Percentiles rank a stretch among this genome's conserved stretches.
Conservation (phyloP, 2,888 invertebrate species). For the Odontothrips loti region DNA sequence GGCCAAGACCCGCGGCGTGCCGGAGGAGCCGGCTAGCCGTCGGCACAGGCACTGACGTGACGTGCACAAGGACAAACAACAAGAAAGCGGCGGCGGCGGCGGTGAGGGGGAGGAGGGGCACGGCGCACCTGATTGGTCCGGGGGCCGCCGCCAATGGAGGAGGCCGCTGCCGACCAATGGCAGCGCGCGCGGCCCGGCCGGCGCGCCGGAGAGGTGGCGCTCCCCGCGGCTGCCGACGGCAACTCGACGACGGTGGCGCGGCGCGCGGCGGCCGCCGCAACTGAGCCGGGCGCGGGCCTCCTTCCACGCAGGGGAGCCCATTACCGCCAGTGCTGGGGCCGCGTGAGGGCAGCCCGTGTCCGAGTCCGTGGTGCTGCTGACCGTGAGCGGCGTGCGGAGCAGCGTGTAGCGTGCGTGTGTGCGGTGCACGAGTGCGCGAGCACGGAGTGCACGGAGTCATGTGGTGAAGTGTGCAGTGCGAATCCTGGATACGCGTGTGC, state of each 20-base stretch:
- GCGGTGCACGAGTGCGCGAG: not conserved
- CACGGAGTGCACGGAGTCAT: too few species aligned
- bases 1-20: not conserved
- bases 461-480: not conserved
- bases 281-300: not conserved
- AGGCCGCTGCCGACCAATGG: not conserved
- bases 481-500: slow-evolving; percentile 5
- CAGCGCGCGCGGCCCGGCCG: not conserved
- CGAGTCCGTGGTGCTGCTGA: not conserved
- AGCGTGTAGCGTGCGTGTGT: too few species aligned
- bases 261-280: not conserved
- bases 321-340: slow-evolving; percentile 8
- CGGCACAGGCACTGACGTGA: not conserved
- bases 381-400: not conserved
- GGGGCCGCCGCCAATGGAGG: not conserved
- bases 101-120: not conserved
- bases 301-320: not conserved
- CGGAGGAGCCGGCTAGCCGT: not conserved
- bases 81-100: not conserved
- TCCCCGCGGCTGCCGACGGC: not conserved
- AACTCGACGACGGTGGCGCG: not conserved
- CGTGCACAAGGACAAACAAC: not conserved
- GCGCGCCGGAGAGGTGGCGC: not conserved
- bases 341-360: not conserved
- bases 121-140: not conserved